phyloP scores from a whole-genome alignment of 1,140 invertebrate species.

The Brevipalpus yothersi region DNA sequence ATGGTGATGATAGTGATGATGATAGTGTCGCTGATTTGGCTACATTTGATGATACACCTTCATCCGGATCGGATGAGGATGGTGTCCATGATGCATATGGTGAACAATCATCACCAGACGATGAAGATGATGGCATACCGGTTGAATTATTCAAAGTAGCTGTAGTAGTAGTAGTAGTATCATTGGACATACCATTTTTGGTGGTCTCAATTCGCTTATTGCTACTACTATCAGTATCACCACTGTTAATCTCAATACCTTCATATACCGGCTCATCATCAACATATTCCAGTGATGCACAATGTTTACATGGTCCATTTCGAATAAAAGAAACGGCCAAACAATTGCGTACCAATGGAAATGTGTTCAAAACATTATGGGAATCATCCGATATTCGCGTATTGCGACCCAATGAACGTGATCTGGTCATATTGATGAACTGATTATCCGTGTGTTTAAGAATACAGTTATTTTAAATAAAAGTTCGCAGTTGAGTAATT shows the following conservation, averaged over 20 bases:
- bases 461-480: too few species aligned
- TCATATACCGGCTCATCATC: neutral
- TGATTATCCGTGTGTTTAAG: too few species aligned
- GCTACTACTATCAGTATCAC: too few species aligned
- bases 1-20: neutral
- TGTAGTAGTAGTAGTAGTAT: neutral
- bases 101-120: neutral
- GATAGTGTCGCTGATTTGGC: neutral
- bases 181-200: neutral
- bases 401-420: too few species aligned
- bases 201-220: too few species aligned
- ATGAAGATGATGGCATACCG: neutral
- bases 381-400: neutral
- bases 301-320: neutral
- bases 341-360: neutral
- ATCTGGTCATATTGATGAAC: too few species aligned
- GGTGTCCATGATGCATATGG: neutral
- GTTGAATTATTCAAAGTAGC: neutral
- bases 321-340: neutral
- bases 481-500: too few species aligned
- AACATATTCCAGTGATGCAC: neutral
- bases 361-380: neutral
- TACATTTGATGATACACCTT: neutral
- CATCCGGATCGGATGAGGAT: neutral
- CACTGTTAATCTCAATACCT: too few species aligned